Evolutionary conservation across 2,888 invertebrate species (phyloP).

Genomic region (Heliconius erato): DNA sequence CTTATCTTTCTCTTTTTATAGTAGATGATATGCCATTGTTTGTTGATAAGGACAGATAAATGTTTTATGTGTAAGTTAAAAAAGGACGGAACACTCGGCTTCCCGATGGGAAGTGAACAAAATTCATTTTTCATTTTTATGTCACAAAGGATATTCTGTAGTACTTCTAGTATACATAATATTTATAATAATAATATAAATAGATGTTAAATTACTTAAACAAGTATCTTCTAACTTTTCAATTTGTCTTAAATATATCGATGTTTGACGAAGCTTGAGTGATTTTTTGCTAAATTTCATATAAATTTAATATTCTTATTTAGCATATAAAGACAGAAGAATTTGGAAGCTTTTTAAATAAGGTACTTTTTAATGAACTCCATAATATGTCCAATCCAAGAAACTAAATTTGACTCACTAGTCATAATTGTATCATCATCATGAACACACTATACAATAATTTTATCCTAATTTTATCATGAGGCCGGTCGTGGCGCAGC

Average conservation of each 20-base stretch:
- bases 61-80: conserved; percentile 57
- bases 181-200: not conserved
- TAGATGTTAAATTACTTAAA: not conserved
- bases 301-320: too few species aligned
- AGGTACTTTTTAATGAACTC: too few species aligned
- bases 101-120: conserved; percentile 49
- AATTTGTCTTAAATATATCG: not conserved
- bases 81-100: conserved; percentile 59
- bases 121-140: conserved; percentile 46
- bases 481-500: too few species aligned
- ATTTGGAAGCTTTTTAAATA: too few species aligned
- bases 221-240: not conserved
- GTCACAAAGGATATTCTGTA: conserved; percentile 43
- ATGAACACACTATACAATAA: not conserved
- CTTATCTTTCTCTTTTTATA: conserved; percentile 74
- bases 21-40: conserved; percentile 82
- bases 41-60: conserved; percentile 75
- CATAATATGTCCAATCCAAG: not conserved
- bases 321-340: too few species aligned
- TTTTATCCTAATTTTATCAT: not conserved
- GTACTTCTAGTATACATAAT: conserved; percentile 30
- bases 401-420: not conserved
- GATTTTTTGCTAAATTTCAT: not conserved
- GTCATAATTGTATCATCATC: not conserved
- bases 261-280: not conserved